Conservation (phyloP, 2,888 invertebrate species). For the Protophormia terraenovae region DNA sequence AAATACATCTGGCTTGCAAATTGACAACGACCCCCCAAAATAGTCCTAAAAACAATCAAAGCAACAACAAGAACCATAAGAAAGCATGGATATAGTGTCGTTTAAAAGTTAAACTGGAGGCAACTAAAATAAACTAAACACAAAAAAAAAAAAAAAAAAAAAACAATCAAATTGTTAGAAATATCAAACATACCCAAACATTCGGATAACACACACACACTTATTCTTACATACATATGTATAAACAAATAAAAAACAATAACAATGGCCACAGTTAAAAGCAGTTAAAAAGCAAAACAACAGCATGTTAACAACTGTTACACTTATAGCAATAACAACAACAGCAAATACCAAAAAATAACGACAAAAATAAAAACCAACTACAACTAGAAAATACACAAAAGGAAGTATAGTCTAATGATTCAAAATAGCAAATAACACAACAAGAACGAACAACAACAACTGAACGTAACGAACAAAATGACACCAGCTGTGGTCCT, state of each 20-base stretch:
- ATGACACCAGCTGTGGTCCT: constrained; percentile 60
- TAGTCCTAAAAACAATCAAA: neutral
- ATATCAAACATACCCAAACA: neutral
- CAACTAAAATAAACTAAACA: neutral
- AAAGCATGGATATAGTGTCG: neutral
- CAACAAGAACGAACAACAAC: constrained; percentile 2
- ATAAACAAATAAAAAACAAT: neutral
- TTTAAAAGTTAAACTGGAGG: constrained; percentile 27
- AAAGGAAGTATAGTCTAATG: constrained; percentile 60
- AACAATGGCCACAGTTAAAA: constrained; percentile 15
- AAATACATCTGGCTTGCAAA: constrained; percentile 57
- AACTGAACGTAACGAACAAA: constrained; percentile 11
- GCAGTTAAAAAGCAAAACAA: constrained; percentile 38
- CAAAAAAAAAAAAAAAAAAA: neutral
- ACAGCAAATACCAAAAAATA: neutral
- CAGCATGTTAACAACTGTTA: constrained; percentile 62
- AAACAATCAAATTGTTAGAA: neutral
- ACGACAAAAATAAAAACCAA: constrained; percentile 12
- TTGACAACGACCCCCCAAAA: constrained; percentile 55
- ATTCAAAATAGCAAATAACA: constrained; percentile 45
- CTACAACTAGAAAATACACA: constrained; percentile 23
- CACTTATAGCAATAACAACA: constrained; percentile 9
- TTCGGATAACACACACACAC: neutral
- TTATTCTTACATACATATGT: neutral
- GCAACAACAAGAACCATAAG: neutral